These are phyloP conservation scores for Tamandua tetradactyla DNA, from an alignment of 2,797 vertebrate species.

Conservation along the genomic window DNA sequence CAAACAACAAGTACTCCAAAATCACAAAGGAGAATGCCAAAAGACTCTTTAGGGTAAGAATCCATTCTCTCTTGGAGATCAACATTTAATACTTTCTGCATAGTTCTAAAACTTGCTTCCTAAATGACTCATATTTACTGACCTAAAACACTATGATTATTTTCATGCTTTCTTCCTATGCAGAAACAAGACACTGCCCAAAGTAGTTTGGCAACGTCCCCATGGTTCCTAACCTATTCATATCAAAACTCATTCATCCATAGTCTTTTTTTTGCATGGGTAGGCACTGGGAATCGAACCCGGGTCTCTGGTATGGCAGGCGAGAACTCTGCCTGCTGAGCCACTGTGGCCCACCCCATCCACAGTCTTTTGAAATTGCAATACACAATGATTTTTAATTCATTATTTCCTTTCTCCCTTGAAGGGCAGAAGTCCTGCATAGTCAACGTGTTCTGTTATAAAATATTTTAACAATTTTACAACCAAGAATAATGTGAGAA, in stretches of 20 bases:
- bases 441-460: background rate
- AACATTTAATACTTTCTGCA: background rate
- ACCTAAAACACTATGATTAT: constrained; percentile 21
- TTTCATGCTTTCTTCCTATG: constrained; percentile 21
- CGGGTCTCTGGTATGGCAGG: too few relatives aligned
- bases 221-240: background rate
- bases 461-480: constrained; percentile 30
- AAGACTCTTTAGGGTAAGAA: background rate
- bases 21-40: constrained; percentile 33
- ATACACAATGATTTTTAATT: background rate
- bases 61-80: background rate
- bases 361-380: too few relatives aligned
- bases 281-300: too few relatives aligned
- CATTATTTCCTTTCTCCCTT: background rate
- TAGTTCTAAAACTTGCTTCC: background rate
- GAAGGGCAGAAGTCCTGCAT: background rate
- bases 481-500: constrained; percentile 23
- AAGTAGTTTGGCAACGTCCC: constrained; percentile 8
- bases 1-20: constrained; percentile 26
- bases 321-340: too few relatives aligned
- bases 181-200: background rate
- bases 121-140: background rate
- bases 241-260: constrained; percentile 8
- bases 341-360: too few relatives aligned
- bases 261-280: too few relatives aligned